A percentile compares a stretch with the other conserved stretches of the same genome.
Conservation (phyloP, 2,113 vertebrate genomes). For the Cettia cetti region DNA sequence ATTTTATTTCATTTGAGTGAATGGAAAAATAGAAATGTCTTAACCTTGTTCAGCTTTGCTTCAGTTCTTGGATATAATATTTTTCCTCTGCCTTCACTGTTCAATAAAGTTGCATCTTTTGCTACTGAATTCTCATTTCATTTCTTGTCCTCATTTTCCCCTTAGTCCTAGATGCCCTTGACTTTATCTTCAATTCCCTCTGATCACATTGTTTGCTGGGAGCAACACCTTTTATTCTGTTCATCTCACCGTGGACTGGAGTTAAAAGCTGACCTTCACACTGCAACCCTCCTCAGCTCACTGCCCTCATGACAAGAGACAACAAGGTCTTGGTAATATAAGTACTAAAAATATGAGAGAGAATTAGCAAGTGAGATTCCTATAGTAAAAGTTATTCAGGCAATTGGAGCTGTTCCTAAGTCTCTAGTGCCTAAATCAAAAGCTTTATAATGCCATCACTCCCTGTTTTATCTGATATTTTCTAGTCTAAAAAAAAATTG, state of each 20-base stretch:
- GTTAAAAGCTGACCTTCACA: conserved; percentile 51
- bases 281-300: not conserved
- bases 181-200: conserved; percentile 15
- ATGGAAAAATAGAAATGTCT: not conserved
- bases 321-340: not conserved
- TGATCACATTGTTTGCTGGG: not conserved
- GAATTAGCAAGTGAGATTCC: not conserved
- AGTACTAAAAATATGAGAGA: conserved; percentile 30
- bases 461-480: not conserved
- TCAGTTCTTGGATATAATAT: not conserved
- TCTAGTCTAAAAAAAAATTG: not conserved
- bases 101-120: not conserved
- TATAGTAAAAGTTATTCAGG: not conserved
- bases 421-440: not conserved
- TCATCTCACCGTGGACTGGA: not conserved
- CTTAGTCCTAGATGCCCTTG: not conserved
- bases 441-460: not conserved
- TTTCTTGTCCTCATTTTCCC: not conserved
- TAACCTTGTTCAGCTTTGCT: not conserved
- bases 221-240: not conserved
- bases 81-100: not conserved
- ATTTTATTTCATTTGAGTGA: not conserved
- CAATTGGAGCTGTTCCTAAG: not conserved
- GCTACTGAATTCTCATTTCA: not conserved
- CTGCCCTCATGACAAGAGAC: conserved; percentile 24